Evolutionary conservation across 2,113 vertebrate genomes (phyloP).

Genomic region (Natator depressus): DNA sequence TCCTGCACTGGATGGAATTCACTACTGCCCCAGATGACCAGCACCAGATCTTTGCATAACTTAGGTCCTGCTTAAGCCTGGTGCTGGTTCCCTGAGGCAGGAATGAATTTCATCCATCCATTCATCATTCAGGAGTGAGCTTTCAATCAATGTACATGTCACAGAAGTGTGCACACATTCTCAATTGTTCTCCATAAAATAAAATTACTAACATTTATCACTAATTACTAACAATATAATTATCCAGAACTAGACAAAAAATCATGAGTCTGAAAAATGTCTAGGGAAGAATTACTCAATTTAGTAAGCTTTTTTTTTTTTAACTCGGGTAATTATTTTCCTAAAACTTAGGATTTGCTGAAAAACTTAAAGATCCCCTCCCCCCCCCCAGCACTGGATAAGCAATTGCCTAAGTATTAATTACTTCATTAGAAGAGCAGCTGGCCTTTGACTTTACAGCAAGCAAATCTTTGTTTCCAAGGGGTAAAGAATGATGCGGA

Average conservation of each 20-base stretch:
- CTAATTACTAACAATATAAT: slow-evolving; percentile 67
- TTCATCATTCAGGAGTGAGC: not conserved
- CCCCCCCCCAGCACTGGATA: not conserved
- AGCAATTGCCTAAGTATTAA: slow-evolving; percentile 46
- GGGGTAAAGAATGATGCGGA: not conserved
- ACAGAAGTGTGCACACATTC: not conserved
- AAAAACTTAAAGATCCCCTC: not conserved
- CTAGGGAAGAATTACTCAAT: slow-evolving; percentile 41
- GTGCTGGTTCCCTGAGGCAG: not conserved
- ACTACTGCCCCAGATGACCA: accelerated
- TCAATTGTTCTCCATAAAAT: slow-evolving; percentile 47
- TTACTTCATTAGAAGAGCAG: not conserved
- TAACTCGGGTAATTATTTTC: slow-evolving; percentile 13
- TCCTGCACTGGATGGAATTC: not conserved
- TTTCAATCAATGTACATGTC: slow-evolving; percentile 38
- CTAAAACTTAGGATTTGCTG: not conserved
- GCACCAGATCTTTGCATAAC: not conserved
- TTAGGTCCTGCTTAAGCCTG: accelerated
- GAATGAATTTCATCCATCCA: not conserved
- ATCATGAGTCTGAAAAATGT: slow-evolving; percentile 22
- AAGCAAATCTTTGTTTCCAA: not conserved
- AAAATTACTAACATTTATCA: slow-evolving; percentile 70
- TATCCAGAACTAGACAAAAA: slow-evolving; percentile 49
- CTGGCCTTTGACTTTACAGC: not conserved
- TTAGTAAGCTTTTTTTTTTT: slow-evolving; percentile 19